phyloP scores from a whole-genome alignment of 1,140 invertebrate genomes.

The Drosophila kepulauana region DNA sequence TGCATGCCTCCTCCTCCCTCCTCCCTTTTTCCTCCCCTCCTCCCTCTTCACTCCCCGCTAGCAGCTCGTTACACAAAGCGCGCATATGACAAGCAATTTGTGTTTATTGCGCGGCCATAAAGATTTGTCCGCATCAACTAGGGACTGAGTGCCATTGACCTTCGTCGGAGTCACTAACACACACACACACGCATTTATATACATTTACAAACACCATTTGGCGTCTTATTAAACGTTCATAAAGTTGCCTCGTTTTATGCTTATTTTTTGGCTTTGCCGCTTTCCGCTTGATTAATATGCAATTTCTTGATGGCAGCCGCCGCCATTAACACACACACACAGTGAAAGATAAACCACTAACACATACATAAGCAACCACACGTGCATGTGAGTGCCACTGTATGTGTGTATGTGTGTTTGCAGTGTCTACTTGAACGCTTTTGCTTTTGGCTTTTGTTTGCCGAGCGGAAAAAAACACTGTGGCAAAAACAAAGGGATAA shows the following conservation, averaged over 20 bases:
- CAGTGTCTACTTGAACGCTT: conserved; percentile 44
- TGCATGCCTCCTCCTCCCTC: not conserved
- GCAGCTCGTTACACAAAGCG: conserved; percentile 69
- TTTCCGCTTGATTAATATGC: conserved; percentile 76
- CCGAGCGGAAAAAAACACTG: conserved; percentile 68
- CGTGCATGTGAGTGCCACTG: conserved; percentile 7
- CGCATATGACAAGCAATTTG: conserved; percentile 81
- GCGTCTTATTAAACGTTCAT: conserved; percentile 66
- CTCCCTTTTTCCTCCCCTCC: not conserved
- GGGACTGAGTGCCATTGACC: conserved; percentile 43
- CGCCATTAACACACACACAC: conserved; percentile 69
- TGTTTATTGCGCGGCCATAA: conserved; percentile 77
- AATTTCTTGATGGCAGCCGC: conserved; percentile 70
- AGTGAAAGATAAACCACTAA: conserved; percentile 47
- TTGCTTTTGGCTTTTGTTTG: conserved; percentile 62
- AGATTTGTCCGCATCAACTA: conserved; percentile 55
- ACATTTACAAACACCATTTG: conserved; percentile 51
- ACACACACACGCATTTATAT: not conserved
- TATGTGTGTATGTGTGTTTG: conserved; percentile 21
- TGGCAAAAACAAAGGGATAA: conserved; percentile 80
- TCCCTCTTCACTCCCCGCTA: not conserved
- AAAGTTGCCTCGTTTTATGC: conserved; percentile 44
- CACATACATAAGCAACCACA: conserved; percentile 46
- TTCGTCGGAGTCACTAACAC: conserved; percentile 34
- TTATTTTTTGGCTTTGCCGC: conserved; percentile 40